These are phyloP conservation scores for Diplosoma virens DNA, from an alignment of 23 tunicate genomes.

Conservation along the genomic window DNA sequence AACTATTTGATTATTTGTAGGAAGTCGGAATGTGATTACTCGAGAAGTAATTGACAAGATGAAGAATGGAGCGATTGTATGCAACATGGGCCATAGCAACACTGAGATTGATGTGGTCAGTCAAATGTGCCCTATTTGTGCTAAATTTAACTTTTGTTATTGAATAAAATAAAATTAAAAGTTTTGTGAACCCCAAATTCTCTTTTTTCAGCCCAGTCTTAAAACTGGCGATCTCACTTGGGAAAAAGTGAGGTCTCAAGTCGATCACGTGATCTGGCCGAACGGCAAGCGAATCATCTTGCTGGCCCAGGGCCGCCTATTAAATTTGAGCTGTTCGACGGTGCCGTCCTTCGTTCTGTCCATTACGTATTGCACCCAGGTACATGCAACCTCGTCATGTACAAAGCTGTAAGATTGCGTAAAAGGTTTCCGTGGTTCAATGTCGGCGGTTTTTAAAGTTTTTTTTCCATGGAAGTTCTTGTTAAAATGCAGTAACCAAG, in stretches of 20 bases:
- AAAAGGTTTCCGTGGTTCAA: no score
- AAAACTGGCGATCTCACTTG: slow-evolving; percentile 93
- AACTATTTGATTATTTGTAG: slow-evolving; percentile 15
- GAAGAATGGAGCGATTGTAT: slow-evolving; percentile 98
- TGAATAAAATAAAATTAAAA: no score
- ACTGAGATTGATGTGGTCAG: slow-evolving; percentile 92
- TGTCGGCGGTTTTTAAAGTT: no score
- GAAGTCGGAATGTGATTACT: slow-evolving; percentile 86
- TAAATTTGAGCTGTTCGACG: slow-evolving; percentile 93
- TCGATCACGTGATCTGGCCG: slow-evolving; percentile 99
- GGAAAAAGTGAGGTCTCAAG: slow-evolving; percentile 99
- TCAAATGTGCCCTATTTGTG: no score
- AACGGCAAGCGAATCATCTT: slow-evolving; percentile 94
- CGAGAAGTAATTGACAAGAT: slow-evolving; percentile 84
- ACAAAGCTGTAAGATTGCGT: no score
- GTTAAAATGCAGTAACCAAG: no score
- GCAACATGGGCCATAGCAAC: slow-evolving; percentile 99
- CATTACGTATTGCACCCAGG: slow-evolving; percentile 98
- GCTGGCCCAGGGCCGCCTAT: slow-evolving; percentile 95
- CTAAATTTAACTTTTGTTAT: no score
- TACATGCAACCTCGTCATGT: no score
- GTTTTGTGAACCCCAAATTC: no score
- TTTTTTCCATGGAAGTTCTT: no score
- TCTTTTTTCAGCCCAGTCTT: slow-evolving; percentile 52
- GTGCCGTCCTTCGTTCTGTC: slow-evolving; percentile 98